Percentiles rank a stretch among this genome's conserved stretches.
Conservation (phyloP, 2,888 invertebrate species). For the Bursaphelenchus okinawaensis region DNA sequence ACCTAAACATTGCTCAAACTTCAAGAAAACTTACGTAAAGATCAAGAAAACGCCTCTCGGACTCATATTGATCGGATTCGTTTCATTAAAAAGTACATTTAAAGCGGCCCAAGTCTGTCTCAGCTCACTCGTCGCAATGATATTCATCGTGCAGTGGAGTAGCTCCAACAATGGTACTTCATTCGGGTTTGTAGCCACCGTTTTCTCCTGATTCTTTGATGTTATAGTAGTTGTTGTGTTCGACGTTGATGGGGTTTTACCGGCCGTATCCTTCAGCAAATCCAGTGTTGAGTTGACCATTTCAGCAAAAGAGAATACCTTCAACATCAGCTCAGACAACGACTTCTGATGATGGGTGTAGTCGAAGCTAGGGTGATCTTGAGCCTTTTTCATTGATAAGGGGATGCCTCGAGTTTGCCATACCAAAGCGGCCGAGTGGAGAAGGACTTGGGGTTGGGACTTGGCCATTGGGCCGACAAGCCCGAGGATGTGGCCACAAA, state of each 20-base stretch:
- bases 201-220: conserved; percentile 4
- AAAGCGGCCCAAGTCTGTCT: conserved; percentile 75
- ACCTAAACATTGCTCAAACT: neutral
- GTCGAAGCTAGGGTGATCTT: conserved; percentile 53
- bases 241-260: conserved; percentile 3
- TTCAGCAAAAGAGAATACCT: conserved; percentile 77
- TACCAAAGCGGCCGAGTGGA: conserved; percentile 77
- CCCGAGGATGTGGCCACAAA: conserved; percentile 72
- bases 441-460: conserved; percentile 74
- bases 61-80: conserved; percentile 58
- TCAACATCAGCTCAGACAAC: conserved; percentile 70
- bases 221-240: neutral
- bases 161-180: conserved; percentile 78
- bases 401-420: conserved; percentile 67
- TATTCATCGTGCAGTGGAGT: conserved; percentile 67
- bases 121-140: conserved; percentile 67
- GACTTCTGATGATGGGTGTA: conserved; percentile 65
- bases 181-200: conserved; percentile 24
- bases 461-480: conserved; percentile 77
- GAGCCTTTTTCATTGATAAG: conserved; percentile 19
- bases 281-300: conserved; percentile 75
- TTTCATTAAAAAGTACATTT: conserved; percentile 70
- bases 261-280: conserved; percentile 71
- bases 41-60: conserved; percentile 76
- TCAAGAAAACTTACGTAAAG: conserved; percentile 64